These are phyloP conservation scores for Cylloceria caligata DNA, from an alignment of 2,888 invertebrate species.

Conservation along the genomic window DNA sequence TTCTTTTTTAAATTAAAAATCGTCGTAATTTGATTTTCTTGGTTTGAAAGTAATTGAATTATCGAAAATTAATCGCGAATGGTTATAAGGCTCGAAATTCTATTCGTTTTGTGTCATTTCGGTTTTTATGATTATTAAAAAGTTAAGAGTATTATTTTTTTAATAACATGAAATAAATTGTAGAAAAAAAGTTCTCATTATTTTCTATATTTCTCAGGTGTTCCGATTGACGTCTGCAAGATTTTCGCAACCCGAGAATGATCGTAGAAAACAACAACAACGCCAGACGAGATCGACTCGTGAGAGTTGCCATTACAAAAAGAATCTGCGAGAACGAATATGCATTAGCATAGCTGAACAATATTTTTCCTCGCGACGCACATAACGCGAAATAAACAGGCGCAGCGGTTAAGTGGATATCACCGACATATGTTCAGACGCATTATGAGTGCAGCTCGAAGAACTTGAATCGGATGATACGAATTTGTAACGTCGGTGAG, in stretches of 20 bases:
- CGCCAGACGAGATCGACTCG: neutral
- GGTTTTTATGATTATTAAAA: too few species aligned
- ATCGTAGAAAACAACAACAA: neutral
- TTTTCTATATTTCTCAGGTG: neutral
- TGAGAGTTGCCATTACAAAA: neutral
- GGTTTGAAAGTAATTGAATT: too few species aligned
- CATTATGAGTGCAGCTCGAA: slow-evolving; percentile 43
- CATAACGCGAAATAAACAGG: neutral
- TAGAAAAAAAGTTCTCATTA: too few species aligned
- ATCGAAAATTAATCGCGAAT: too few species aligned
- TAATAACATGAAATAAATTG: neutral
- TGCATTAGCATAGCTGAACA: neutral
- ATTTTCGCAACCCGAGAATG: neutral
- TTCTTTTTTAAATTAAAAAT: too few species aligned
- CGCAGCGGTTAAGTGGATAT: slow-evolving; percentile 30
- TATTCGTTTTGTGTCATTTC: too few species aligned
- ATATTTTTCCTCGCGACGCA: neutral
- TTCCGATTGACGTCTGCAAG: neutral
- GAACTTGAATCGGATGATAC: neutral
- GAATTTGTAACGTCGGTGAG: neutral
- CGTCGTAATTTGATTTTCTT: too few species aligned
- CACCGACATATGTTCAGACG: slow-evolving; percentile 36
- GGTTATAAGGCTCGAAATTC: too few species aligned
- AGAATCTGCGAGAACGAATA: neutral
- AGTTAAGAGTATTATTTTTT: neutral